These are phyloP conservation scores for Electrophaes corylata DNA, from an alignment of 2,888 invertebrate genomes.

Conservation along the genomic window DNA sequence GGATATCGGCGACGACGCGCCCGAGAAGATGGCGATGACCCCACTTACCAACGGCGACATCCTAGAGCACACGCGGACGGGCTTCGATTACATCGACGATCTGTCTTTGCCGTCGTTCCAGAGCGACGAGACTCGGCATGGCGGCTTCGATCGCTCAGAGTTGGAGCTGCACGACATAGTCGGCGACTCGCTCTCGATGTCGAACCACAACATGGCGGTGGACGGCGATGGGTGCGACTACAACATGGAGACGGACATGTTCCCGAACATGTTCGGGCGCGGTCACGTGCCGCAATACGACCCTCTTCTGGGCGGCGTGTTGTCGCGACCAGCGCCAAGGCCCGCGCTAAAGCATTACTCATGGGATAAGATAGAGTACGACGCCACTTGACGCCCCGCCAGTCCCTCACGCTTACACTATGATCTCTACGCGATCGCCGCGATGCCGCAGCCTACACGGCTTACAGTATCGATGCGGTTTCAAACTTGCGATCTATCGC, in stretches of 20 bases:
- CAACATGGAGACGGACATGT: constrained; percentile 73
- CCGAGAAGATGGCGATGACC: constrained; percentile 69
- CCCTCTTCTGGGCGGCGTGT: constrained; percentile 88
- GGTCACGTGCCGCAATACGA: constrained; percentile 85
- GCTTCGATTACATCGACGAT: constrained; percentile 77
- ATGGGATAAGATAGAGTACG: constrained; percentile 92
- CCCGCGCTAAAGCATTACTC: constrained; percentile 87
- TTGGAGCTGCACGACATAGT: constrained; percentile 86
- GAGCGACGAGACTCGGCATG: constrained; percentile 66
- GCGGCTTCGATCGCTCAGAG: constrained; percentile 61
- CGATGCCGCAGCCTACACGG: constrained; percentile 21
- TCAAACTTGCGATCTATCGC: constrained; percentile 40
- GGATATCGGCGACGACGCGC: constrained; percentile 68
- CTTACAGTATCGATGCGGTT: constrained; percentile 26
- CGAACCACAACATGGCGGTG: constrained; percentile 74
- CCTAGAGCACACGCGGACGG: constrained; percentile 66
- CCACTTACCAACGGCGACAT: constrained; percentile 73
- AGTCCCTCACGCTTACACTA: constrained; percentile 33
- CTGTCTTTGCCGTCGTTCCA: constrained; percentile 74
- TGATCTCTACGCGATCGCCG: constrained; percentile 51
- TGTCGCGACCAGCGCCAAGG: constrained; percentile 84
- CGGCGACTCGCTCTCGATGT: constrained; percentile 80
- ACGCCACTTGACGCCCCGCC: constrained; percentile 82
- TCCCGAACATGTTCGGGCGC: constrained; percentile 77
- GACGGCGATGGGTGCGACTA: constrained; percentile 79